Evolutionary conservation across 1,140 invertebrate genomes (phyloP).

Genomic region (Fopius arisanus): DNA sequence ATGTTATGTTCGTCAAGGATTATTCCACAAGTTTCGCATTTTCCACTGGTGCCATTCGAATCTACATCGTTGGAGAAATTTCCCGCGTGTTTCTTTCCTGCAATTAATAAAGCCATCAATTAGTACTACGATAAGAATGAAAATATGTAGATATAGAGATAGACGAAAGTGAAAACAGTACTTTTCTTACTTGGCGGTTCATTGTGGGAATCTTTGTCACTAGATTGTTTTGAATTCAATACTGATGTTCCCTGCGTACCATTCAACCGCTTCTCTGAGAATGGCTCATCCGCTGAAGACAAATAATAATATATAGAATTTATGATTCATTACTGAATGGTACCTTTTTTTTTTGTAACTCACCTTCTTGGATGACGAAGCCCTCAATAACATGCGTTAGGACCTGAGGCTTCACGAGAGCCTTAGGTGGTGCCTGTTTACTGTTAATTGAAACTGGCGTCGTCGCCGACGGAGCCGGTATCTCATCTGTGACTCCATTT

Average conservation of each 20-base stretch:
- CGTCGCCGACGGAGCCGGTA: constrained; percentile 37
- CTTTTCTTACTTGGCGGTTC: constrained; percentile 76
- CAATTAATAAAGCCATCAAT: constrained; percentile 31
- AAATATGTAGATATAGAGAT: background rate
- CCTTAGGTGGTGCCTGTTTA: constrained; percentile 82
- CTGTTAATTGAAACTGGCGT: constrained; percentile 54
- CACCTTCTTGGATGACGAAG: constrained; percentile 93
- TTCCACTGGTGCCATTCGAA: constrained; percentile 66
- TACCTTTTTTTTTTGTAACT: constrained; percentile 2
- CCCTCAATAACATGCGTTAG: constrained; percentile 97
- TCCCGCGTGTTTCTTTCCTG: constrained; percentile 56
- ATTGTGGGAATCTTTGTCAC: constrained; percentile 68
- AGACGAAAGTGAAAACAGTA: constrained; percentile 15
- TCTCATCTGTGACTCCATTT: constrained; percentile 54
- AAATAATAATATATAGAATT: constrained; percentile 52
- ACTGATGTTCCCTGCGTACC: constrained; percentile 62
- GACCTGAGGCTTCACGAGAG: constrained; percentile 95
- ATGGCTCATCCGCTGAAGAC: constrained; percentile 77
- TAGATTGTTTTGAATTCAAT: constrained; percentile 61
- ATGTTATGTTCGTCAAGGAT: constrained; percentile 69
- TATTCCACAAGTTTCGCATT: constrained; percentile 83
- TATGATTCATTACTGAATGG: too few species aligned
- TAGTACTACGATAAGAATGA: constrained; percentile 18
- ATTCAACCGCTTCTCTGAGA: constrained; percentile 79
- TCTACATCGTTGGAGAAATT: constrained; percentile 61